These are phyloP conservation scores for Ips nitidus DNA, from an alignment of 1,140 invertebrate genomes.

Conservation along the genomic window DNA sequence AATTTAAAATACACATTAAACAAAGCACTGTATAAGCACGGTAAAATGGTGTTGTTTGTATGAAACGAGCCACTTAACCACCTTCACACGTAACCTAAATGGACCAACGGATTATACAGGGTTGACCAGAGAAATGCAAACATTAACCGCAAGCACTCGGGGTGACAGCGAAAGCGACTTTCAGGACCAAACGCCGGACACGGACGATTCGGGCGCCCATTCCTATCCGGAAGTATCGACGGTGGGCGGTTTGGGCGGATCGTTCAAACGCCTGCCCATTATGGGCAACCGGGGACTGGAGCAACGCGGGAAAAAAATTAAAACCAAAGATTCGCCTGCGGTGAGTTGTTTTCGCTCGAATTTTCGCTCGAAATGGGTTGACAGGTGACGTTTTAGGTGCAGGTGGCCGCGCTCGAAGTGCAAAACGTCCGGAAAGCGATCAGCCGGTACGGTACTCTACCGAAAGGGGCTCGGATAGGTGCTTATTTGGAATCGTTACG, in stretches of 20 bases:
- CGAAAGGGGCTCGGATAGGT: slow-evolving; percentile 93
- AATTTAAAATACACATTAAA: too few relatives aligned
- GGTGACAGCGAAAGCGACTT: slow-evolving; percentile 63
- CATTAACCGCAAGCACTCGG: slow-evolving; percentile 52
- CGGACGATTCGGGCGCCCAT: slow-evolving; percentile 62
- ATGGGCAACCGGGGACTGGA: slow-evolving; percentile 58
- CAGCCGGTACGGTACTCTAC: slow-evolving; percentile 94
- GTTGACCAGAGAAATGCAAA: slow-evolving; percentile 56
- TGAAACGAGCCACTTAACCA: too few relatives aligned
- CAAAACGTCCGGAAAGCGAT: slow-evolving; percentile 96
- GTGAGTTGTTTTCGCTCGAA: slow-evolving; percentile 34
- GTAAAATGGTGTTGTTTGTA: too few relatives aligned
- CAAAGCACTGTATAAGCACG: too few relatives aligned
- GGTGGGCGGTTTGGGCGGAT: slow-evolving; percentile 48
- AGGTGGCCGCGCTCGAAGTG: slow-evolving; percentile 89
- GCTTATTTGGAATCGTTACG: slow-evolving; percentile 92
- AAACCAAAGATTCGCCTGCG: slow-evolving; percentile 55
- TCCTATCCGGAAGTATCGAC: slow-evolving; percentile 54
- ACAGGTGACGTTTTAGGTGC: slow-evolving; percentile 56
- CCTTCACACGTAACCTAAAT: too few relatives aligned
- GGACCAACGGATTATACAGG: slow-evolving; percentile 43
- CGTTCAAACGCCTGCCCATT: slow-evolving; percentile 59
- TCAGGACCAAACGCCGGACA: slow-evolving; percentile 64
- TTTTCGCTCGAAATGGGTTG: neutral
- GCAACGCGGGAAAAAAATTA: slow-evolving; percentile 59